Evolutionary conservation across 2,113 vertebrate genomes (phyloP).

Genomic region (Alosa alosa): DNA sequence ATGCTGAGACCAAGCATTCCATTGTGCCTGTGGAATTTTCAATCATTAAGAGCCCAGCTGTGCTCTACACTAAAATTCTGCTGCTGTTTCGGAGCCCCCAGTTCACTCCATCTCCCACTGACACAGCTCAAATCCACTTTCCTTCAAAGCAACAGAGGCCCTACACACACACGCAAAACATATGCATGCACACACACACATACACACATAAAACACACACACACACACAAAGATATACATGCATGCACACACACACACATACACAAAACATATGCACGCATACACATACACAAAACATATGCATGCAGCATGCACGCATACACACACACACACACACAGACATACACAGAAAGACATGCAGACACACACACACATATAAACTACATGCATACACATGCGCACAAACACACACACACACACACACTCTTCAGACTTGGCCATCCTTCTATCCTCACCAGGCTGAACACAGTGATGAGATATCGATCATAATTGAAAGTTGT

Average conservation of each 20-base stretch:
- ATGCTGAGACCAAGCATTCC: background rate
- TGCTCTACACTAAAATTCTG: background rate
- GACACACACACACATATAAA: background rate
- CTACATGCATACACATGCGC: background rate
- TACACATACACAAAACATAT: background rate
- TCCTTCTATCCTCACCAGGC: no score
- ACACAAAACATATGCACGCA: background rate
- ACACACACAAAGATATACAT: background rate
- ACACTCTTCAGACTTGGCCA: background rate
- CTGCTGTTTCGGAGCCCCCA: background rate
- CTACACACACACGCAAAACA: background rate
- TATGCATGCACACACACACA: background rate
- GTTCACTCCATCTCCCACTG: background rate
- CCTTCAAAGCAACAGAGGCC: background rate
- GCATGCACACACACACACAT: background rate
- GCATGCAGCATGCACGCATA: background rate
- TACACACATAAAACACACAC: background rate
- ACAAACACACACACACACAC: background rate
- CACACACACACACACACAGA: background rate
- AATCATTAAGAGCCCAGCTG: slow-evolving; percentile 8
- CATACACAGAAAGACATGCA: background rate
- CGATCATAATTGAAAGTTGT: no score
- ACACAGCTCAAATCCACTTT: background rate
- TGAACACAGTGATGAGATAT: no score
- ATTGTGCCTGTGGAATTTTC: background rate